phyloP scores from a whole-genome alignment of 2,888 invertebrate species.

The Tinea semifulvella region DNA sequence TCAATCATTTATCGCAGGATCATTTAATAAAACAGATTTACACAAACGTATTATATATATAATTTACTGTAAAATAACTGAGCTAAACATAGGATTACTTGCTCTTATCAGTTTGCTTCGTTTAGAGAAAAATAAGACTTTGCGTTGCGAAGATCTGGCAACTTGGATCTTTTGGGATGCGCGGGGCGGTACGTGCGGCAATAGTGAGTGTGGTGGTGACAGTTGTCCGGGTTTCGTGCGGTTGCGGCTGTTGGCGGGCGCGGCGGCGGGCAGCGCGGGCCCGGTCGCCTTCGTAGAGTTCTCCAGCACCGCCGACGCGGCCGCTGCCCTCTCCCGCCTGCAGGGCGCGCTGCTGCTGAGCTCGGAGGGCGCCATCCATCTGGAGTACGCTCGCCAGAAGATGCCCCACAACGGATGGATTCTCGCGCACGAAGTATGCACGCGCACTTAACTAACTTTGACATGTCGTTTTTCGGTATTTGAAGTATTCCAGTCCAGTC shows the following conservation, averaged over 20 bases:
- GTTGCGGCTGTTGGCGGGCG: constrained; percentile 93
- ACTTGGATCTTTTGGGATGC: background rate
- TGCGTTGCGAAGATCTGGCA: constrained; percentile 5
- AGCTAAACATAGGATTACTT: too few species aligned
- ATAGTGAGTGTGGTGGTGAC: constrained; percentile 66
- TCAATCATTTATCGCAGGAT: too few species aligned
- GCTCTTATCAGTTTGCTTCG: too few species aligned
- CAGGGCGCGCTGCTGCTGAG: constrained; percentile 97
- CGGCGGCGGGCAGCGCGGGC: constrained; percentile 53
- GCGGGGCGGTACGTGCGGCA: constrained; percentile 5
- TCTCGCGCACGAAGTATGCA: constrained; percentile 65
- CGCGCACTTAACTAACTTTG: constrained; percentile 19
- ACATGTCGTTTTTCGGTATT: constrained; percentile 21
- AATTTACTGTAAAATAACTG: too few species aligned
- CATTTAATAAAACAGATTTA: too few species aligned
- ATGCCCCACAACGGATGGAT: constrained; percentile 81
- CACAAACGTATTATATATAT: too few species aligned
- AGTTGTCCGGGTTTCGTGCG: constrained; percentile 99
- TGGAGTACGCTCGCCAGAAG: constrained; percentile 99
- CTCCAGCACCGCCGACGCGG: constrained; percentile 90
- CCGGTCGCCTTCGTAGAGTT: constrained; percentile 99
- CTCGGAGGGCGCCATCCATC: constrained; percentile 96
- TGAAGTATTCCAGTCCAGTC: too few species aligned
- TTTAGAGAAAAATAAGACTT: too few species aligned
- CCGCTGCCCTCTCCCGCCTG: constrained; percentile 90